Conservation (phyloP, 2,888 invertebrate genomes). For the Incurvaria masculella region DNA sequence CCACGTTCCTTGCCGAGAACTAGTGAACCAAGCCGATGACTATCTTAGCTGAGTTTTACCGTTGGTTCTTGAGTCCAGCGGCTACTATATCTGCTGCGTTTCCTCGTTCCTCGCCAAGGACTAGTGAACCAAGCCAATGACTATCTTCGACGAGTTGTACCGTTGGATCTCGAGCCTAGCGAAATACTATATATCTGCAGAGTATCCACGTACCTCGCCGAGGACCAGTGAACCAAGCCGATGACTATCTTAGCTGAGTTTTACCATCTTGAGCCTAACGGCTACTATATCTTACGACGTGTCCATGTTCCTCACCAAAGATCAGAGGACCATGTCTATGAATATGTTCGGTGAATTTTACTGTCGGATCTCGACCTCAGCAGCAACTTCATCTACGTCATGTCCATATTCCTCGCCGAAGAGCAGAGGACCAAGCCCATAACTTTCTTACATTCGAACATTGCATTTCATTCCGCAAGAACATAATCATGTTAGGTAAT, state of each 20-base stretch:
- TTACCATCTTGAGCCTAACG: too few species aligned
- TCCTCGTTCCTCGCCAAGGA: slow-evolving; percentile 68
- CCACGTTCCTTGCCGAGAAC: too few species aligned
- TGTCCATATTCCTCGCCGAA: slow-evolving; percentile 67
- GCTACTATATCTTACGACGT: too few species aligned
- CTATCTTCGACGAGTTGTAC: slow-evolving; percentile 65
- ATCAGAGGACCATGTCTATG: too few species aligned
- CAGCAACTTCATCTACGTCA: slow-evolving; percentile 70
- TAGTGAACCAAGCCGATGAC: too few species aligned
- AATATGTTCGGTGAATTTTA: too few species aligned
- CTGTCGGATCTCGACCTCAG: slow-evolving; percentile 65
- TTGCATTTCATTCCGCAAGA: too few species aligned
- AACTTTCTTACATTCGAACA: too few species aligned
- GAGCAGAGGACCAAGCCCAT: slow-evolving; percentile 61
- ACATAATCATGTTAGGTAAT: too few species aligned
- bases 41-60: too few species aligned
- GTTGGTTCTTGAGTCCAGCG: slow-evolving; percentile 66
- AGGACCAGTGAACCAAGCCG: slow-evolving; percentile 1
- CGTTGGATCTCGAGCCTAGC: slow-evolving; percentile 13
- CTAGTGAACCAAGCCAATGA: slow-evolving; percentile 60
- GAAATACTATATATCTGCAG: slow-evolving; percentile 12
- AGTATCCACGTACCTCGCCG: slow-evolving; percentile 2
- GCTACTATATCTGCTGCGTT: slow-evolving; percentile 70
- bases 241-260: too few species aligned
- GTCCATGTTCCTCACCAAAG: too few species aligned